phyloP scores from a whole-genome alignment of 1,140 invertebrate genomes.

The Dermatophagoides farinae region DNA sequence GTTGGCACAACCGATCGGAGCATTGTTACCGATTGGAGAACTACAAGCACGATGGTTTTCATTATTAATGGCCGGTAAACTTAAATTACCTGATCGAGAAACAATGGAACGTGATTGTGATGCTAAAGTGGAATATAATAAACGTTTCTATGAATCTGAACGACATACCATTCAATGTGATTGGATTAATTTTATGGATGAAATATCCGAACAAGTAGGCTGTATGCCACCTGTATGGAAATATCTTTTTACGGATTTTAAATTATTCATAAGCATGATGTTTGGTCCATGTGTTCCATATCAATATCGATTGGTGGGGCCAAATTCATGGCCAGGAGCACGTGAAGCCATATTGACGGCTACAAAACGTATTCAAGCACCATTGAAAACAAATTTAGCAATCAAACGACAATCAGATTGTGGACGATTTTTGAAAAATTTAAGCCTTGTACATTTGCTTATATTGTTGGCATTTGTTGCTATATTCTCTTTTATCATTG shows the following conservation, averaged over 20 bases:
- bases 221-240: conserved; percentile 24
- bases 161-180: conserved; percentile 30
- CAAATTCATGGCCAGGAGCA: conserved; percentile 25
- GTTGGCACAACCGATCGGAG: conserved; percentile 31
- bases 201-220: conserved; percentile 20
- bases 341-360: conserved; percentile 23
- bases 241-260: conserved; percentile 23
- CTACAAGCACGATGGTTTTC: conserved; percentile 23
- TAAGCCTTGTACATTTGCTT: neutral
- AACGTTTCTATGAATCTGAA: conserved; percentile 20
- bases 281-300: conserved; percentile 27
- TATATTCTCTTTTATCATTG: neutral
- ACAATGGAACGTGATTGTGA: conserved; percentile 15
- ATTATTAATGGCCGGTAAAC: conserved; percentile 15
- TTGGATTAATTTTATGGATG: conserved; percentile 24
- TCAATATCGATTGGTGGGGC: conserved; percentile 27
- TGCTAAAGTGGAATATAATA: conserved; percentile 18
- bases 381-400: conserved; percentile 16
- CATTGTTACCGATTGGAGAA: conserved; percentile 33
- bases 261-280: conserved; percentile 21
- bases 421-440: neutral
- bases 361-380: conserved; percentile 16
- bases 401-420: neutral
- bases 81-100: conserved; percentile 15
- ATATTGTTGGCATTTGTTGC: neutral